phyloP scores from a whole-genome alignment of 1,140 invertebrate genomes.

The Drosophila pachea region DNA sequence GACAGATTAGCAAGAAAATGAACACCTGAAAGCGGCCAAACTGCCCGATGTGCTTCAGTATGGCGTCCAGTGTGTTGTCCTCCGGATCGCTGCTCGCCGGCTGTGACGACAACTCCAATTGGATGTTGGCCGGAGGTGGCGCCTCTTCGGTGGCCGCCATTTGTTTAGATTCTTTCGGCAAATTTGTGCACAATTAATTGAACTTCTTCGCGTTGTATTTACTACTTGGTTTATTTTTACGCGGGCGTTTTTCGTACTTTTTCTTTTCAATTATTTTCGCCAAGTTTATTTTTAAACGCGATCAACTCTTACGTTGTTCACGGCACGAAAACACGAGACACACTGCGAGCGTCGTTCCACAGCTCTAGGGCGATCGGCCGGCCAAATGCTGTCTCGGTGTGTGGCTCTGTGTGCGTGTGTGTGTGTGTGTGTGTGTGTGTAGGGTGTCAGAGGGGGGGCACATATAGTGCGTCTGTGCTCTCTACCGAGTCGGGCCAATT shows the following conservation, averaged over 20 bases:
- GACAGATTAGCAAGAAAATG: constrained; percentile 80
- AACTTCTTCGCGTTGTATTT: constrained; percentile 7
- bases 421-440: background rate
- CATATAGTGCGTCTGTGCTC: background rate
- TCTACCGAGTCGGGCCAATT: constrained; percentile 14
- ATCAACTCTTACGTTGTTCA: constrained; percentile 35
- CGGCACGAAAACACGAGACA: constrained; percentile 34
- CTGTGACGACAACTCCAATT: constrained; percentile 8
- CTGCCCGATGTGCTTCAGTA: constrained; percentile 79
- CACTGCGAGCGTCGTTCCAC: constrained; percentile 21
- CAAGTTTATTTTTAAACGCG: constrained; percentile 45
- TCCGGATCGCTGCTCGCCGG: constrained; percentile 50
- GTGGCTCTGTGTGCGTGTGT: background rate
- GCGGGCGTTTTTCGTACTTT: constrained; percentile 16
- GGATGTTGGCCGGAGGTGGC: constrained; percentile 14
- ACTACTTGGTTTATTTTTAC: constrained; percentile 34
- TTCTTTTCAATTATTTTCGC: constrained; percentile 16
- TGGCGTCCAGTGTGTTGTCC: constrained; percentile 73
- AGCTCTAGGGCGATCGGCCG: constrained; percentile 2
- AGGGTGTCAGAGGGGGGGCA: no score
- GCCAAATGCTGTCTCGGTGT: constrained; percentile 2
- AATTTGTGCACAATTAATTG: constrained; percentile 13
- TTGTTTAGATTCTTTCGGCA: constrained; percentile 19
- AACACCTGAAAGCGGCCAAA: constrained; percentile 82
- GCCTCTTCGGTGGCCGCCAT: constrained; percentile 50